A percentile compares a stretch with the other conserved stretches of the same genome.
These are phyloP conservation scores for Sparidentex hasta DNA, from an alignment of 2,797 vertebrate species.

Conservation along the genomic window DNA sequence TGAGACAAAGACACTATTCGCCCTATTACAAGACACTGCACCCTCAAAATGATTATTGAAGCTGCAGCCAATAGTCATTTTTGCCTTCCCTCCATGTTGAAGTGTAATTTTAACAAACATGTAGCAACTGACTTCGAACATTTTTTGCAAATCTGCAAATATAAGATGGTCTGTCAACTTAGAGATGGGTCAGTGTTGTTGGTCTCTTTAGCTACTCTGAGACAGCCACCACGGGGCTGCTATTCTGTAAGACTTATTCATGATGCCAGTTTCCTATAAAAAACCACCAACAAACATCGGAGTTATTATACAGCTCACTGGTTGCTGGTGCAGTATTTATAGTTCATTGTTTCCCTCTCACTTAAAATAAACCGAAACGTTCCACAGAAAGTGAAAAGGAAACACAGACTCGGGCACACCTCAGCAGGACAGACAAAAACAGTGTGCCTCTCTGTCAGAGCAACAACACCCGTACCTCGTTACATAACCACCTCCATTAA, in stretches of 20 bases:
- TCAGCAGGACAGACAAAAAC: too few relatives aligned
- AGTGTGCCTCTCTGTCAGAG: background rate
- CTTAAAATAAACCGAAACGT: constrained; percentile 17
- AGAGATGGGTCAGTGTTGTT: too few relatives aligned
- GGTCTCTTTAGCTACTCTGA: background rate
- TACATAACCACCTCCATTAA: background rate
- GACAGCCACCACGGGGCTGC: background rate
- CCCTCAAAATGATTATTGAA: too few relatives aligned
- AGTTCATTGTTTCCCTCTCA: constrained; percentile 7
- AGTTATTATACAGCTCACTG: background rate
- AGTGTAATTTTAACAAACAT: background rate
- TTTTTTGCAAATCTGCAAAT: background rate
- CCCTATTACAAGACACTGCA: too few relatives aligned
- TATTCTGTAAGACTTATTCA: background rate
- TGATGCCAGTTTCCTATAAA: background rate
- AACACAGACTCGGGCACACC: background rate
- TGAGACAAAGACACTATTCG: too few relatives aligned
- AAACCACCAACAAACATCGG: background rate
- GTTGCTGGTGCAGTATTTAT: background rate
- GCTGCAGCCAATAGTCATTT: too few relatives aligned
- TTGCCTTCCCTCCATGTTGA: background rate
- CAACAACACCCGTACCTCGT: constrained; percentile 14
- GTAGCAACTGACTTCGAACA: background rate
- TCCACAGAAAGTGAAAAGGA: background rate
- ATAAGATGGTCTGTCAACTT: too few relatives aligned